Conservation (phyloP, 2,888 invertebrate genomes). For the Diogma glabrata region DNA sequence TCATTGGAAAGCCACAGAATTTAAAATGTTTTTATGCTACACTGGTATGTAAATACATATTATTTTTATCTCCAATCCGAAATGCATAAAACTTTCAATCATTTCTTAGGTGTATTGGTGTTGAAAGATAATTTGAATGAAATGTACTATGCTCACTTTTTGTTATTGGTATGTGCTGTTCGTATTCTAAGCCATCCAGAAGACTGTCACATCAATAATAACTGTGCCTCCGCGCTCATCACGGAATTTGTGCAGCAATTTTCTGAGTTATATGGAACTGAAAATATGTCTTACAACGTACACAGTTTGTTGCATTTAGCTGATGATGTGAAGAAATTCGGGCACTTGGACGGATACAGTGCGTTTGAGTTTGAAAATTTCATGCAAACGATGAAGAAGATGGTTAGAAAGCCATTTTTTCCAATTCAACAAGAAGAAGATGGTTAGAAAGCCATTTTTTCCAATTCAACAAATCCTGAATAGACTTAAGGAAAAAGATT, state of each 20-base stretch:
- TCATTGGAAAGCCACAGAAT: background rate
- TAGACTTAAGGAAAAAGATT: too few species aligned
- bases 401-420: too few species aligned
- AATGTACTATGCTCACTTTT: background rate
- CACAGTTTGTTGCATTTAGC: conserved; percentile 2
- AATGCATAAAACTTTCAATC: too few species aligned
- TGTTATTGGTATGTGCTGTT: background rate
- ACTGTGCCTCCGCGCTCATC: background rate
- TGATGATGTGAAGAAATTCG: background rate
- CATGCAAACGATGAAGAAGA: too few species aligned
- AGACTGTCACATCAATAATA: background rate
- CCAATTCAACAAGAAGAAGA: too few species aligned
- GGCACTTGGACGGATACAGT: background rate
- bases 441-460: too few species aligned
- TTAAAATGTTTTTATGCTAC: background rate
- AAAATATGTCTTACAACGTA: background rate
- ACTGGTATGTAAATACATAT: too few species aligned
- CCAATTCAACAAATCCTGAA: too few species aligned
- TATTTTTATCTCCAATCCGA: too few species aligned
- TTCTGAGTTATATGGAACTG: background rate
- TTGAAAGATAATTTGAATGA: too few species aligned
- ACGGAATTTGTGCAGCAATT: background rate
- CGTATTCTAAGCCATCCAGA: background rate
- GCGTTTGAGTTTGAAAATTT: too few species aligned
- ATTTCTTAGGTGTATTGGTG: too few species aligned